Evolutionary conservation across 92 coral and sea anemone species (phyloP).

Genomic region (Galaxea fascicularis): DNA sequence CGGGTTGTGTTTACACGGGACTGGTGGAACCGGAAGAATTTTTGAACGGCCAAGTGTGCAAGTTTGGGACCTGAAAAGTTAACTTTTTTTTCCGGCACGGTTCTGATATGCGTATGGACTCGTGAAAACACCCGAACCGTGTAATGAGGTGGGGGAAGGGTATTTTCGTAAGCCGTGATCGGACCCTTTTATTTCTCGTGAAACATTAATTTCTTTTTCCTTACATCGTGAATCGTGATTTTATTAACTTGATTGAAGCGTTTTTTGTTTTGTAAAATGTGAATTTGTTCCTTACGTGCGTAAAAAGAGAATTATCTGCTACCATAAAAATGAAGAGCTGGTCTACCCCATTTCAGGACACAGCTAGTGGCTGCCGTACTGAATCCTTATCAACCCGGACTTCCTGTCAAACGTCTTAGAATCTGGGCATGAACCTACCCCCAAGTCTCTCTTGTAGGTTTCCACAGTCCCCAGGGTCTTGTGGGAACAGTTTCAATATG

Average conservation of each 20-base stretch:
- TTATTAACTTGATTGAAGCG: background rate
- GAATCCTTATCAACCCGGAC: background rate
- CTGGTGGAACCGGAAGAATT: too few species aligned
- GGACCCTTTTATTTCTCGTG: background rate
- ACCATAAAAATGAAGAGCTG: background rate
- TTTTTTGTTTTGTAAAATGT: slow-evolving; percentile 1
- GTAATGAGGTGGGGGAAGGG: background rate
- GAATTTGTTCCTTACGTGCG: background rate
- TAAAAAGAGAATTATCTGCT: background rate
- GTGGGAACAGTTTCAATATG: too few species aligned
- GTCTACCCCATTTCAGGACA: background rate
- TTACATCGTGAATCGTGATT: background rate
- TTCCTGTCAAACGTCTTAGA: background rate
- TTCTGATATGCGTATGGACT: too few species aligned
- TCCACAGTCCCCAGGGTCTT: too few species aligned
- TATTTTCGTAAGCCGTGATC: too few species aligned
- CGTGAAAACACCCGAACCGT: too few species aligned
- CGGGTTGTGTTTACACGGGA: too few species aligned
- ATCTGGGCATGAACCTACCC: too few species aligned
- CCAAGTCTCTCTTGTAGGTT: too few species aligned
- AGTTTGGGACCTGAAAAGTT: too few species aligned
- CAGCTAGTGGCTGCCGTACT: background rate
- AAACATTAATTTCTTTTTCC: background rate
- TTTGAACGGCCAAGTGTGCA: too few species aligned
- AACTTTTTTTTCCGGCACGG: too few species aligned